Base-by-base conservation (phyloP, 92 coral and sea anemone genomes). In the Galaxea fascicularis region DNA sequence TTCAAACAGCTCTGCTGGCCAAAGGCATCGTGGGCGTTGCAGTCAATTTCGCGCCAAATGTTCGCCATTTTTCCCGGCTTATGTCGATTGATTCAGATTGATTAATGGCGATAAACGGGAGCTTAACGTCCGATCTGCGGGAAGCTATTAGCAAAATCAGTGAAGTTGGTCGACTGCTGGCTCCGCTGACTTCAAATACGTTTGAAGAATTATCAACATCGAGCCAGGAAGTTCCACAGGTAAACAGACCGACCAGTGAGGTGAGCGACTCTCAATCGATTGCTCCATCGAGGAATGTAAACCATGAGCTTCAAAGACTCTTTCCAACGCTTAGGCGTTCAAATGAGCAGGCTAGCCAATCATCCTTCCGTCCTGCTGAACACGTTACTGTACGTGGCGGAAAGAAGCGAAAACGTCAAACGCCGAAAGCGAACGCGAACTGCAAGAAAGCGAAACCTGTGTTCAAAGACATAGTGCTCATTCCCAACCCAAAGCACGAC, bases 401-500 rank as follows among this genome's bases (percentile, higher is more conserved):
- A 47, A n/a, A n/a, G n/a, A 72, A 72, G 62, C 77, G 60, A 22
- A 72, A 24, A 46, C 77, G n/a, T 49, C 77, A 72, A 72, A 72
- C 59, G 57, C 39, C 0, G 26, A 63, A 17, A 63, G 39, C 18
- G 77, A 72, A 49, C 16, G 77, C 54, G 13, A 12, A 26, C 77
- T 72, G 26, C 26, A 72, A 72, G 77, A 72, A 17, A 72, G 77
- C 31, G 71, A 60, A 66, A 77, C 81, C 58, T 7, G 71, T 79
- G 69, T 79, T 64, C 21, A 59, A 29, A 51, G 59, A 59, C 27
- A 56, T 80, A 59, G 85, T 80, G 3, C 77, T 81, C 46, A 67
- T 81, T 63, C 86, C 86, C 24, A 67, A 81, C 67, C 86, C 78
- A 47, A 51, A 81, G 63, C 77, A 81, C 18, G 65, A 58, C 54